Evolutionary conservation across 2,113 vertebrate species (phyloP).

Genomic region (Rhinopomastus cyanomelas): DNA sequence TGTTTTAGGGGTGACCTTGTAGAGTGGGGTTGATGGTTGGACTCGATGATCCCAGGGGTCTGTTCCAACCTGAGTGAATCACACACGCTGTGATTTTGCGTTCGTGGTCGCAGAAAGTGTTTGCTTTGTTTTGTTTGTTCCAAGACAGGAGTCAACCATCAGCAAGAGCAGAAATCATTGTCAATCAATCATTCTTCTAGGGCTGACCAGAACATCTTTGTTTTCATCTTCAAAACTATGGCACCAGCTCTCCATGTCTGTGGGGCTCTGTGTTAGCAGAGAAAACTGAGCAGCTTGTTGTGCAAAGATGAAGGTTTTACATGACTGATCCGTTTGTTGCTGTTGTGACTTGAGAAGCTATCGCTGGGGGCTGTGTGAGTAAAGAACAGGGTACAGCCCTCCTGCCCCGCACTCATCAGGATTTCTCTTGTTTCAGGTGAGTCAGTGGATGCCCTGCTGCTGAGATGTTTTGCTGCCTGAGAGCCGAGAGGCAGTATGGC

Average conservation of each 20-base stretch:
- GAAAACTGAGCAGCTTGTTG: neutral
- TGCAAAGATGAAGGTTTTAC: neutral
- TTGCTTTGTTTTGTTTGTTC: neutral
- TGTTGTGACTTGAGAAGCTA: neutral
- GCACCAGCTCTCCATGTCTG: neutral
- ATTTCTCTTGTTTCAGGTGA: constrained; percentile 33
- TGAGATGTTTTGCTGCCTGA: constrained; percentile 76
- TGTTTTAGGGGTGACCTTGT: too few species aligned
- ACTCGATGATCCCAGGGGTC: too few species aligned
- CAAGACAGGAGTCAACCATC: neutral
- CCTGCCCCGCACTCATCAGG: neutral
- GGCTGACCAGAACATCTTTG: neutral
- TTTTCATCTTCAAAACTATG: neutral
- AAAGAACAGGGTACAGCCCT: neutral
- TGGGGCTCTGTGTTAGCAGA: neutral
- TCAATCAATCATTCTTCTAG: neutral
- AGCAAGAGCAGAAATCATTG: neutral
- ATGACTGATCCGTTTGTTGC: neutral
- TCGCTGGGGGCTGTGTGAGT: neutral
- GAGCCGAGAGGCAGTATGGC: too few species aligned
- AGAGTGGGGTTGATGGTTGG: too few species aligned
- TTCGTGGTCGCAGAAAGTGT: neutral
- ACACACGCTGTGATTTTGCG: too few species aligned
- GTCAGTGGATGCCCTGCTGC: constrained; percentile 42
- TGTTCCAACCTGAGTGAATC: too few species aligned